These are phyloP conservation scores for Polyommatus iphigenia DNA, from an alignment of 2,888 invertebrate genomes.

Conservation along the genomic window DNA sequence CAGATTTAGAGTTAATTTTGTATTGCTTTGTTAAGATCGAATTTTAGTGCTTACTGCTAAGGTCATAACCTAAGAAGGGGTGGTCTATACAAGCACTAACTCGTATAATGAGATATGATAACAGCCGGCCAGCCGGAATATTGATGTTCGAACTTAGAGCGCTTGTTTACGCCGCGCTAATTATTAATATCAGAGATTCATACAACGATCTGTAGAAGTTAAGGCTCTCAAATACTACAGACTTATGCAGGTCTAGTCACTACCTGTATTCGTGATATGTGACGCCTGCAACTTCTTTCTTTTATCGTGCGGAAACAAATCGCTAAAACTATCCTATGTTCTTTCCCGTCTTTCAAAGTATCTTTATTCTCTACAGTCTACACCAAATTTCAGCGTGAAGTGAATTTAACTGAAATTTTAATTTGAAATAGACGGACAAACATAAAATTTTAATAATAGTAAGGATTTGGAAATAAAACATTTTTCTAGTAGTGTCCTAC, in stretches of 20 bases:
- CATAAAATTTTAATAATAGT: too few species aligned
- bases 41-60: conserved; percentile 62
- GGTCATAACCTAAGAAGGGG: conserved; percentile 74
- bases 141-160: conserved; percentile 77
- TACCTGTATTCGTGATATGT: not conserved
- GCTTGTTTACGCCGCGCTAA: conserved; percentile 63
- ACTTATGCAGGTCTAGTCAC: not conserved
- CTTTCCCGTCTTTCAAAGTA: too few species aligned
- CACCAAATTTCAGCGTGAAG: too few species aligned
- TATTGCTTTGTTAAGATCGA: conserved; percentile 48
- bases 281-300: too few species aligned
- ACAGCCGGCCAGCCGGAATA: conserved; percentile 78
- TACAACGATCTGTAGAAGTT: not conserved
- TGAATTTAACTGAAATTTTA: too few species aligned
- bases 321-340: too few species aligned
- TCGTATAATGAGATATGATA: conserved; percentile 81
- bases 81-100: conserved; percentile 74
- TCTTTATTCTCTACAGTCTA: too few species aligned
- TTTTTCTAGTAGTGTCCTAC: too few species aligned
- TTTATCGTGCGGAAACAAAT: too few species aligned
- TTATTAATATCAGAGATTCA: conserved; percentile 43
- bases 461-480: too few species aligned
- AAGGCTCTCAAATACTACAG: not conserved
- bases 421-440: too few species aligned
- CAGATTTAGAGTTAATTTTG: conserved; percentile 47